phyloP scores from a whole-genome alignment of 2,113 vertebrate genomes.

The Sebastes schlegelii region DNA sequence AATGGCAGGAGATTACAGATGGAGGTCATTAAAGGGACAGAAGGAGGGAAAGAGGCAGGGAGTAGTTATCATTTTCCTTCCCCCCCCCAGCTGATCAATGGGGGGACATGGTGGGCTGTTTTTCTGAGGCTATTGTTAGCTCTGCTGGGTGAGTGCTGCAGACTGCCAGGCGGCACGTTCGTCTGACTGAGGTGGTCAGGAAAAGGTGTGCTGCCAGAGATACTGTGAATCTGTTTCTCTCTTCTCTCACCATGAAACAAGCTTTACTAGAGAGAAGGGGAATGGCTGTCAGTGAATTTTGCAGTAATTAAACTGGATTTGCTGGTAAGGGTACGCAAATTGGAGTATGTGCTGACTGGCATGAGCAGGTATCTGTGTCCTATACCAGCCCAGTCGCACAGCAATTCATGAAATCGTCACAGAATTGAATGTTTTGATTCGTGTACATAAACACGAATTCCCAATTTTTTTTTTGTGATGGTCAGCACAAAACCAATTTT shows the following conservation, averaged over 20 bases:
- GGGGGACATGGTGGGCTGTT: constrained; percentile 19
- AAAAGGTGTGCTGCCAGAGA: constrained; percentile 44
- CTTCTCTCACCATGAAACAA: constrained; percentile 38
- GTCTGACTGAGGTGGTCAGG: constrained; percentile 30
- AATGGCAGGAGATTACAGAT: constrained; percentile 12
- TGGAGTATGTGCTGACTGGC: background rate
- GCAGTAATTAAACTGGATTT: constrained; percentile 32
- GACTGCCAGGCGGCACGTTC: constrained; percentile 26
- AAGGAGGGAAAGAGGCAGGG: background rate
- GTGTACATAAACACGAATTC: no score
- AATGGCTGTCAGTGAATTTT: constrained; percentile 12
- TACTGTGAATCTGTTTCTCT: constrained; percentile 41
- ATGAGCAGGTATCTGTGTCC: background rate
- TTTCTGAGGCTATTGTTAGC: constrained; percentile 62
- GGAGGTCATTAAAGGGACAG: constrained; percentile 3
- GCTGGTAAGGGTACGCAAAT: background rate
- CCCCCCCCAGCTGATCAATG: constrained; percentile 12
- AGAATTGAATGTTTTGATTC: no score
- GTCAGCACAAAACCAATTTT: no score
- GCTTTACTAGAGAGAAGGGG: constrained; percentile 11
- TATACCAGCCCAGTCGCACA: no score
- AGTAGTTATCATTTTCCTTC: constrained; percentile 24
- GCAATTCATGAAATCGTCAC: no score
- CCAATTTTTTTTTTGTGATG: no score
- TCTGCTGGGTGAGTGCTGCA: constrained; percentile 39